Conservation (phyloP, 2,113 vertebrate genomes). For the Oryctolagus cuniculus region mOryCun1.1 NC_091445.1:83458001-83458500, state of each 20-base stretch:
- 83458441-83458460: neutral
- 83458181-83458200: neutral
- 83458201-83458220: neutral
- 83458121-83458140: slow-evolving; percentile 44
- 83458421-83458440: neutral
- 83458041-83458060: neutral
- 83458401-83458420: neutral
- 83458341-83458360: neutral
- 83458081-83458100: neutral
- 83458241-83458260: neutral
- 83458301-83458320: neutral
- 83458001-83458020: neutral
- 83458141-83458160: neutral
- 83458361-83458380: neutral
- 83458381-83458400: neutral
- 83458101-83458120: slow-evolving; percentile 29
- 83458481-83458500: neutral
- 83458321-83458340: neutral
- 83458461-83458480: neutral
- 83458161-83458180: neutral
- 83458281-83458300: neutral
- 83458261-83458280: neutral
- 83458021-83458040: neutral
- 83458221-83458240: neutral
- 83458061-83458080: neutral